Base-by-base conservation (phyloP, 1,140 invertebrate species). In the Drosophila takahashii region DNA sequence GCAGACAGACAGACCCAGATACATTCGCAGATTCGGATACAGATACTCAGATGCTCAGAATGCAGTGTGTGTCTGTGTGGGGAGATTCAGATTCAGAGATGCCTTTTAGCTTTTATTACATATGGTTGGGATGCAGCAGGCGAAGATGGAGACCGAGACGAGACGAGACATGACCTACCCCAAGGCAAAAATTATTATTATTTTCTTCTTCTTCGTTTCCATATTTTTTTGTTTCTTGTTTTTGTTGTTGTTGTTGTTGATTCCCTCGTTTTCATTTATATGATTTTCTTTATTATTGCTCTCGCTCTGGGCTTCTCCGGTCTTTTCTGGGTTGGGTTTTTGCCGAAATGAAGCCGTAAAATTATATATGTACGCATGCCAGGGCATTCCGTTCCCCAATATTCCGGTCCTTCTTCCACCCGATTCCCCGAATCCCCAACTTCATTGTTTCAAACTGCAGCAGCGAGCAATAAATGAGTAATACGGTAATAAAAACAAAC, bases 121-220 rank as follows among this genome's bases (percentile, higher is more conserved):
- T 75, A 79, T 64, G 69, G 18, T 22, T 42, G 26, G 66, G 45
- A 48, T 77, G 59, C 50, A 58, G 39, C 45, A 27, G 47, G 16
- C 27, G 22, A 45, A 61, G 18, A 47, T 50, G n/a, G 59, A 37
- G 71, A 59, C 44, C 62, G 72, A 58, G 72, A 50, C 61, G 77
- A 75, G 29, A 32, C 29, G 29, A 32, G 77, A 67, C 69, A 78
- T 85, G 81, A 85, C 81, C 81, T 85, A 85, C 81, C 81, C 81
- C 77, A 85, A 85, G 81, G 81, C 81, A 73, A 86, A 86, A 86
- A 80, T 73, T 85, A 86, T 85, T 85, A 85, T 85, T 85, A 79
- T 85, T 86, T 53, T 70, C 60, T 62, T 59, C 60, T 45, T 77
- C 42, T 44, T 57, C 48, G 45, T 57, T 57, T 59, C 45, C 65